Conservation (phyloP, 1,140 invertebrate genomes). For the Drosophila navojoa region DNA sequence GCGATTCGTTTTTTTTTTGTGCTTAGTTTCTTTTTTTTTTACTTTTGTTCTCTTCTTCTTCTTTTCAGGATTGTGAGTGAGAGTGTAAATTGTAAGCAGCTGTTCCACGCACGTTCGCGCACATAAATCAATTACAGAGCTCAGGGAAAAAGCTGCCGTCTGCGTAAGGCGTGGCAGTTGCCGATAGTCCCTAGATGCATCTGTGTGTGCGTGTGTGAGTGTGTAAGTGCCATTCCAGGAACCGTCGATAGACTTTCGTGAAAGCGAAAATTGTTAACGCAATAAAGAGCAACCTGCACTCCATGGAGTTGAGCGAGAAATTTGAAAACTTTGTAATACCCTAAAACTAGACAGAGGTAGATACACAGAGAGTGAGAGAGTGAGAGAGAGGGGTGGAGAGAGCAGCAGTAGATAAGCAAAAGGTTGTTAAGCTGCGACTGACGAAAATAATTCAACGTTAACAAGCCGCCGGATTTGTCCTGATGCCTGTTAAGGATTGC, state of each 20-base stretch:
- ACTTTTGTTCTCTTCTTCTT: no score
- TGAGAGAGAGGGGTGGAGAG: neutral
- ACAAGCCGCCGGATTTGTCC: conserved; percentile 54
- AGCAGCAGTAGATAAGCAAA: conserved; percentile 2
- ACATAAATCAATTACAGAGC: conserved; percentile 80
- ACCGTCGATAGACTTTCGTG: conserved; percentile 62
- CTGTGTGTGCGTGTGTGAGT: conserved; percentile 13
- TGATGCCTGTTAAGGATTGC: conserved; percentile 9
- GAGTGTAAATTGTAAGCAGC: conserved; percentile 66
- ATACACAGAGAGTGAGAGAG: neutral
- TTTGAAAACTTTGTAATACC: conserved; percentile 80
- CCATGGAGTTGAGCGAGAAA: conserved; percentile 57
- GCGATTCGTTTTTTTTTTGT: conserved; percentile 9
- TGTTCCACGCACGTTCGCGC: conserved; percentile 72
- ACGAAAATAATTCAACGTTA: conserved; percentile 36
- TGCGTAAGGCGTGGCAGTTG: conserved; percentile 47
- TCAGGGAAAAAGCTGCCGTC: conserved; percentile 42
- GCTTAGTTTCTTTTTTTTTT: conserved; percentile 8
- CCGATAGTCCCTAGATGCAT: conserved; percentile 31
- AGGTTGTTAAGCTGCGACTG: neutral
- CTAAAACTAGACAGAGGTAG: conserved; percentile 12
- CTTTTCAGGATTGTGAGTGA: conserved; percentile 15
- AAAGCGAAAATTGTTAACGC: conserved; percentile 75
- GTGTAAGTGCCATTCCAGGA: conserved; percentile 7
- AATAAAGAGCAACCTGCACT: conserved; percentile 77